A percentile compares a stretch with the other conserved stretches of the same genome.
phyloP scores from a whole-genome alignment of 2,888 invertebrate genomes.

The Xanthia togata region DNA sequence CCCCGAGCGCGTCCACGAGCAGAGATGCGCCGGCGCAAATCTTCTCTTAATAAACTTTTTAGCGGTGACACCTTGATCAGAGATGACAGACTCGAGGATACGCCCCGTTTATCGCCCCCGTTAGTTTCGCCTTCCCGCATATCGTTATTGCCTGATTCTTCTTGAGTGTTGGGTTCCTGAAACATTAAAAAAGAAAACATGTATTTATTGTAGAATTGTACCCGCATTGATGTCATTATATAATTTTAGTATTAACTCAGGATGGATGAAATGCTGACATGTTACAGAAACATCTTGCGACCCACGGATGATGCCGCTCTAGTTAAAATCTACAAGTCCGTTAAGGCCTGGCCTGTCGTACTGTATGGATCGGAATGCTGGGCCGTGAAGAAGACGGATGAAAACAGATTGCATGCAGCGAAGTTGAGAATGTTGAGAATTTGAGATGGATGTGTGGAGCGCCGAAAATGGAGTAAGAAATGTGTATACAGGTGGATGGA shows the following conservation, averaged over 20 bases:
- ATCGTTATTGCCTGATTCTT: conserved; percentile 79
- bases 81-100: conserved; percentile 93
- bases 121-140: conserved; percentile 81
- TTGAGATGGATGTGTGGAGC: not conserved
- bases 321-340: not conserved
- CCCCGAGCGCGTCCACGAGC: conserved; percentile 92
- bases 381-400: not conserved
- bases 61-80: conserved; percentile 96
- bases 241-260: not conserved
- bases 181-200: conserved; percentile 28
- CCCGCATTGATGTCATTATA: not conserved
- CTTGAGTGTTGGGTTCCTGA: conserved; percentile 83
- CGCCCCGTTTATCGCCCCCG: conserved; percentile 84
- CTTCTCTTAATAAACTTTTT: conserved; percentile 95
- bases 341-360: not conserved
- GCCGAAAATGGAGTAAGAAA: not conserved
- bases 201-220: not conserved
- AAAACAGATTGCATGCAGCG: not conserved
- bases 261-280: not conserved
- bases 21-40: conserved; percentile 95
- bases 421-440: not conserved
- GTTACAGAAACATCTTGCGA: not conserved
- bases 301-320: not conserved
- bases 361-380: not conserved
- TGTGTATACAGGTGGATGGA: not conserved